phyloP scores from a whole-genome alignment of 2,888 invertebrate species.

The Polyommatus iphigenia region DNA sequence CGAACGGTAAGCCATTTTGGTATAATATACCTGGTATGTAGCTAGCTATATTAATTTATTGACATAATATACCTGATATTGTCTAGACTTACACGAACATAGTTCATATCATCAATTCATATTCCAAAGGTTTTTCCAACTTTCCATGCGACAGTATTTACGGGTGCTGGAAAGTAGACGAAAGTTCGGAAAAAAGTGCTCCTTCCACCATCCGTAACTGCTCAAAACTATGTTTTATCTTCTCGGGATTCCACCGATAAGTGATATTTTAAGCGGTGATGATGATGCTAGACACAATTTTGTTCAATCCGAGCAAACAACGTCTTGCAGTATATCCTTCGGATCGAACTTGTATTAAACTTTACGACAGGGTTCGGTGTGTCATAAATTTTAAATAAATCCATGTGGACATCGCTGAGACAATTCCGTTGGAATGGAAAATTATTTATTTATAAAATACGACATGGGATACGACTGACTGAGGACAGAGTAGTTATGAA shows the following conservation, averaged over 20 bases:
- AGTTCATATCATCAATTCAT: not conserved
- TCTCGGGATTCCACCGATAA: not conserved
- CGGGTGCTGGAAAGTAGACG: no score
- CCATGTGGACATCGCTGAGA: constrained; percentile 74
- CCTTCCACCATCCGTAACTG: not conserved
- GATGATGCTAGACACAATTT: constrained; percentile 42
- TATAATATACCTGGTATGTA: no score
- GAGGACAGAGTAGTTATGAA: no score
- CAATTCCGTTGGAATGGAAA: constrained; percentile 60
- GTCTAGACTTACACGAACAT: no score
- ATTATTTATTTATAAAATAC: constrained; percentile 26
- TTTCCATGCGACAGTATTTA: no score
- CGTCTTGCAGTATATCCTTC: constrained; percentile 56
- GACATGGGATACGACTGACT: not conserved
- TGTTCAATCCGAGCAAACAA: constrained; percentile 34
- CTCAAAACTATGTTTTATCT: not conserved
- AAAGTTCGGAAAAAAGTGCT: no score
- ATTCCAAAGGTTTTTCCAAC: not conserved
- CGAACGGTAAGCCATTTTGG: no score
- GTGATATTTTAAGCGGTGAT: not conserved
- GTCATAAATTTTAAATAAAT: constrained; percentile 76
- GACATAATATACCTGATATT: no score
- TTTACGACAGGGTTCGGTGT: constrained; percentile 77
- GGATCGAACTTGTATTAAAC: constrained; percentile 60
- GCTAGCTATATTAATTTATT: no score